Evolutionary conservation across 2,797 vertebrate species (phyloP), one percentile per base, ranked within the genome.

Genomic region (Megalops cyprinoides): DNA sequence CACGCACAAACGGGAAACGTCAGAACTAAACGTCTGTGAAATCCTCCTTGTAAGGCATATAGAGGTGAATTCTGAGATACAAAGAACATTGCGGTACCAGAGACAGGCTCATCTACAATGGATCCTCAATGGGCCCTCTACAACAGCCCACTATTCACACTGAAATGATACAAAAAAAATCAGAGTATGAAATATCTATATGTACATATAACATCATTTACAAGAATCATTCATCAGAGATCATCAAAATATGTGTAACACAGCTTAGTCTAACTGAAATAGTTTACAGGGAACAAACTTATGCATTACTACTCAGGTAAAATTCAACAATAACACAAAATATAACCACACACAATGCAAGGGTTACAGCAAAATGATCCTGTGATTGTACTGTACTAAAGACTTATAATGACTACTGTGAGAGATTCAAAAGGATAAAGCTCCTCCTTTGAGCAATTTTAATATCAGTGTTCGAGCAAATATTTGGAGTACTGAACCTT

Each of bases 41-140:
- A 91, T 74, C 87, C 88, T 91, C 80, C 79, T 91, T 88, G 65
- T 95, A 95, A 95, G 94, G 94, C 94, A 94, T 93, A 80, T 90
- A 88, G 84, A 91, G 93, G 93, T 95, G 91, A 79, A 77, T 87
- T 91, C 90, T 89, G 88, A 85, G 84, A 90, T 85, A 90, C 86
- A 80, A 82, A 86, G 75, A 90, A 88, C 83, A 76, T 89, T 84
- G 89, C 89, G 91, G 86, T 89, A 86, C 79, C 84, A 84, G 84
- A 87, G 74, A 87, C 84, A 88, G 87, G 85, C 87, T 85, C 84
- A 88, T 84, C 77, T 73, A 84, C 69, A 79, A 80, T 74, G 85
- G 83, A 86, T 44, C 79, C 77, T 25, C 37, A 82, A 91, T 85
- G 88, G 82, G 69, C 77, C 53, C 51, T 58, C 55, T 10, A 9